A percentile compares a stretch with the other conserved stretches of the same genome.
Evolutionary conservation across 1,140 invertebrate genomes (phyloP).

Genomic region (Neuroterus valhalla): DNA sequence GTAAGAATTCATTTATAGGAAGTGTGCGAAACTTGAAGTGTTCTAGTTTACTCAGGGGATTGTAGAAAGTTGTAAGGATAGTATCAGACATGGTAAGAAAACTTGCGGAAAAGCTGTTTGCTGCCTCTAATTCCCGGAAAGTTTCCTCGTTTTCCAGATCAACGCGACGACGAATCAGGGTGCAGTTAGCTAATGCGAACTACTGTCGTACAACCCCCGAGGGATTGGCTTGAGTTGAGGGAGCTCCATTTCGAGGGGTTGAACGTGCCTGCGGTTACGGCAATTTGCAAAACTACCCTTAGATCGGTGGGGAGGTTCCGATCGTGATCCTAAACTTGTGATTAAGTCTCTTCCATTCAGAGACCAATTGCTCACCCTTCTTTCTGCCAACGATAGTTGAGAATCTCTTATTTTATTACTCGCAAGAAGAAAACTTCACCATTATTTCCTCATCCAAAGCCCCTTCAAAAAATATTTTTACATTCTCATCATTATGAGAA

Average conservation of each 20-base stretch:
- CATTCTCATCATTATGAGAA: no score
- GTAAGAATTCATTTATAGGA: no score
- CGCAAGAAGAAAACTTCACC: not conserved
- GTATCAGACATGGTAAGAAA: not conserved
- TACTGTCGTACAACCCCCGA: slow-evolving; percentile 38
- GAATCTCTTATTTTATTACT: no score
- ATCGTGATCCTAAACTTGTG: slow-evolving; percentile 40
- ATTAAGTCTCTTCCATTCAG: slow-evolving; percentile 11
- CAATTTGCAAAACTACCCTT: slow-evolving; percentile 43
- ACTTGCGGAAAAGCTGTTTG: not conserved
- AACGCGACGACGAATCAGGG: slow-evolving; percentile 41
- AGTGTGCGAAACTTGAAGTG: no score
- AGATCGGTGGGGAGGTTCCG: slow-evolving; percentile 31
- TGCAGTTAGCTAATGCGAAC: slow-evolving; percentile 45
- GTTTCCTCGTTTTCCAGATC: slow-evolving; percentile 33
- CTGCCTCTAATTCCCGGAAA: slow-evolving; percentile 23
- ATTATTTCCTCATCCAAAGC: not conserved
- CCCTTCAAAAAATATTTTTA: no score
- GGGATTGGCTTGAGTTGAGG: slow-evolving; percentile 36
- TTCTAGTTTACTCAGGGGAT: not conserved
- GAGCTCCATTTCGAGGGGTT: slow-evolving; percentile 38
- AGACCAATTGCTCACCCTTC: slow-evolving; percentile 15
- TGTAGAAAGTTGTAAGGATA: not conserved
- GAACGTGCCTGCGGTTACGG: slow-evolving; percentile 41
- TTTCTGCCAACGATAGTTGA: no score